Evolutionary conservation across 2,888 invertebrate species (phyloP), one percentile per base, ranked within the genome.

Genomic region (Choreutis nemorana): DNA sequence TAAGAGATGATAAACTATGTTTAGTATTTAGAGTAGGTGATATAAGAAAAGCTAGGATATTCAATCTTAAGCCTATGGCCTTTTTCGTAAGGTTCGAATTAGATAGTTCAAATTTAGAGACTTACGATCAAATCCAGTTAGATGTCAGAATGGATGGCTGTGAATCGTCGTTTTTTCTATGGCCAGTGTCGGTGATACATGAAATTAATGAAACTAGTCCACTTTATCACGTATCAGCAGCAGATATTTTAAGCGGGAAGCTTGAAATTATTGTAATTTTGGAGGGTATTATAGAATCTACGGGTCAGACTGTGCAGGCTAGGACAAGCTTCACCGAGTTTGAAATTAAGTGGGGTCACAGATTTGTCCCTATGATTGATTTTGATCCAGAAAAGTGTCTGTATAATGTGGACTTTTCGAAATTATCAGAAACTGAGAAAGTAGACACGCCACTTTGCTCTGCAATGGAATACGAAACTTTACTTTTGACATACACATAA

Each of bases 151-250:
- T 88, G n/a, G 93, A 95, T 51, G 91, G 91, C 13, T 92, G 93
- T 45, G 89, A 91, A 39, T 90, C 94, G 5, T 81, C 97, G 3
- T 97, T 99, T 72, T 92, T 98, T 55, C 89, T 98, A 35, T 98
- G 97, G 98, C 98, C 98, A 1, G 87, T 94, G 58, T 90, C 94
- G 4, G 89, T 97, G 14, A 89, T 94, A 10, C 98, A 99, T 59
- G 84, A 84, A 35, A 97, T 99, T 45, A 89, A 94, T 57, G 84
- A 83, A 32, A 68, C 73, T 0, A 95, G 95, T 44, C 98, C 98
- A 0, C 83, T 99, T 14, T 97, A 89, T 70, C 84, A 87, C 42
- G 83, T 97, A 66, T 91, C 93, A 2, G 94, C 95, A 0, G 88
- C 91, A 23, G 95, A 97, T 63, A 82, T 97, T 53, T 82, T 94